A percentile compares a stretch with the other conserved stretches of the same genome.
These are phyloP conservation scores for Ochropacha duplaris DNA, from an alignment of 2,888 invertebrate genomes.

Conservation along the genomic window DNA sequence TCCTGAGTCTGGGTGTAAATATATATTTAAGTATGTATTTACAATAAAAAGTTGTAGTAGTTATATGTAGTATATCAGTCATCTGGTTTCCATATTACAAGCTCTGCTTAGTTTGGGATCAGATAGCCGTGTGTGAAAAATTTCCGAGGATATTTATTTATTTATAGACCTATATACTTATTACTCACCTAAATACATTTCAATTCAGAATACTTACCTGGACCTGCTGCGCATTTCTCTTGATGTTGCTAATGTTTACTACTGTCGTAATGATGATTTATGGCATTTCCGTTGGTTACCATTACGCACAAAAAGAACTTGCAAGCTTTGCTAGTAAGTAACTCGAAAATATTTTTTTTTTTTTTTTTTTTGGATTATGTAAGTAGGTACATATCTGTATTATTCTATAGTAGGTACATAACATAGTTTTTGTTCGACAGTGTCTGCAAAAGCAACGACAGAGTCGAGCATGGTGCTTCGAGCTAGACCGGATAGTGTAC, in stretches of 20 bases:
- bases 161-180: background rate
- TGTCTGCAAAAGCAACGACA: conserved; percentile 60
- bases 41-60: no score
- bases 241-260: conserved; percentile 65
- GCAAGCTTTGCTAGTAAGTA: conserved; percentile 66
- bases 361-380: background rate
- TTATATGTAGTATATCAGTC: no score
- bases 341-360: background rate
- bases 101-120: no score
- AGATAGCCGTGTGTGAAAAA: no score
- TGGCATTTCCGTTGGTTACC: conserved; percentile 74
- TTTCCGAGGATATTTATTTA: background rate
- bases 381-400: no score
- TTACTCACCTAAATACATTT: background rate
- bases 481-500: conserved; percentile 40
- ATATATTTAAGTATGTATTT: no score
- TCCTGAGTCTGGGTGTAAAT: no score
- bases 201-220: conserved; percentile 65
- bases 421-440: conserved; percentile 27
- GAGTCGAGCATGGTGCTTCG: conserved; percentile 38
- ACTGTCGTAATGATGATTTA: conserved; percentile 66
- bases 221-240: conserved; percentile 68
- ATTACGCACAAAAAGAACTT: conserved; percentile 74
- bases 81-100: no score
- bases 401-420: no score